phyloP scores from a whole-genome alignment of 2,797 vertebrate genomes.

The Paramormyrops hopkinsi region DNA sequence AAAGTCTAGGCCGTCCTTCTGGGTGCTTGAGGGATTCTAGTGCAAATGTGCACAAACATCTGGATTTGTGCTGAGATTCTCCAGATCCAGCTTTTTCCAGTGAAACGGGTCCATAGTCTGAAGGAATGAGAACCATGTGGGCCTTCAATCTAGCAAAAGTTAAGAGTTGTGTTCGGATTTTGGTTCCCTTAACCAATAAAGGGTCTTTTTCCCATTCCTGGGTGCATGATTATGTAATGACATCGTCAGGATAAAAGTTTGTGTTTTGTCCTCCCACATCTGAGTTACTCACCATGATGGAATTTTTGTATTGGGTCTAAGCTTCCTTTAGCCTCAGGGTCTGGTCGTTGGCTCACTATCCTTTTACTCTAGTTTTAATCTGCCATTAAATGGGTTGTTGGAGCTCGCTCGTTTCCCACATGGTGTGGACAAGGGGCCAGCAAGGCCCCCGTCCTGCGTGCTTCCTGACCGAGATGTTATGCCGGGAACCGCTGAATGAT shows the following conservation, averaged over 20 bases:
- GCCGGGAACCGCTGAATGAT: not conserved
- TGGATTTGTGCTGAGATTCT: not conserved
- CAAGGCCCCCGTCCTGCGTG: not conserved
- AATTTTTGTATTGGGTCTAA: not conserved
- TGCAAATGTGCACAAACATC: not conserved
- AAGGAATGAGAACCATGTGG: not conserved
- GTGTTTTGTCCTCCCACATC: not conserved
- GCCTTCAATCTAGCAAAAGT: not conserved
- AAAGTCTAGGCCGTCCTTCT: not conserved
- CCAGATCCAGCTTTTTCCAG: not conserved
- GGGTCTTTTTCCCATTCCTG: not conserved
- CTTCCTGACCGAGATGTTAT: not conserved
- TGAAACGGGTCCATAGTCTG: not conserved
- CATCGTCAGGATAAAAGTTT: not conserved
- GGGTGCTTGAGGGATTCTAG: not conserved
- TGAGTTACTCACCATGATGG: not conserved
- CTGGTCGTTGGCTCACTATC: not conserved
- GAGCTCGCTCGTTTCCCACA: not conserved
- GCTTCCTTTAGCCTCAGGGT: not conserved
- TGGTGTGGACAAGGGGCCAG: not conserved
- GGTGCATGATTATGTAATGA: not conserved
- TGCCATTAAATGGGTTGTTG: not conserved
- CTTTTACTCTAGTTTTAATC: not conserved
- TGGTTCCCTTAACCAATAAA: not conserved
- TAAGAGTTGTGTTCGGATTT: not conserved